Evolutionary conservation across 2,113 vertebrate genomes (phyloP).

Genomic region (Campylomormyrus numenius): DNA sequence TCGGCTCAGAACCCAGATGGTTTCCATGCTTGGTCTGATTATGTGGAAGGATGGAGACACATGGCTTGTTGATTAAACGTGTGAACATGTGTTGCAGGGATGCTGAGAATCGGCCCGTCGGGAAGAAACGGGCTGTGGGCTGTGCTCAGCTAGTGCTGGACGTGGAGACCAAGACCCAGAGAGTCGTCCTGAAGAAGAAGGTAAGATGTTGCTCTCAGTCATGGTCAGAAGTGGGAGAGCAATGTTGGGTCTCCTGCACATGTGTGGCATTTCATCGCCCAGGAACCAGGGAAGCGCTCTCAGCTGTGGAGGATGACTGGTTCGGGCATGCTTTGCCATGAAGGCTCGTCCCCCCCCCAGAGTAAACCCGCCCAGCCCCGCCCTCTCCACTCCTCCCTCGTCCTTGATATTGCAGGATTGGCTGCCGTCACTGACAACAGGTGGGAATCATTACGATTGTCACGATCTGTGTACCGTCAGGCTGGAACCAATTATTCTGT

Average conservation of each 20-base stretch:
- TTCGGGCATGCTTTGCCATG: constrained; percentile 83
- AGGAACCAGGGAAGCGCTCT: constrained; percentile 96
- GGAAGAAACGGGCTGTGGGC: constrained; percentile 64
- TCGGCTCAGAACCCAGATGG: not conserved
- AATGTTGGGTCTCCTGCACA: not conserved
- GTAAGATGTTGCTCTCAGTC: constrained; percentile 44
- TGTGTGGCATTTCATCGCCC: not conserved
- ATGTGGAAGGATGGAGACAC: not conserved
- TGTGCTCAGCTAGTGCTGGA: constrained; percentile 85
- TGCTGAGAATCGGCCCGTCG: constrained; percentile 61
- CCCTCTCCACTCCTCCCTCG: constrained; percentile 70
- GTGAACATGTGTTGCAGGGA: constrained; percentile 46
- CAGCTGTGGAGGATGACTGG: constrained; percentile 91
- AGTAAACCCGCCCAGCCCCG: constrained; percentile 71
- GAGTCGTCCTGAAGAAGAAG: constrained; percentile 95
- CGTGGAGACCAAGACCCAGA: constrained; percentile 85
- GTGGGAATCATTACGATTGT: constrained; percentile 44
- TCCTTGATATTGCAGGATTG: constrained; percentile 88
- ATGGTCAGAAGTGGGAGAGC: not conserved
- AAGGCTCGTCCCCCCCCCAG: constrained; percentile 90
- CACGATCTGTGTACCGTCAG: not conserved
- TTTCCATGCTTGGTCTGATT: not conserved
- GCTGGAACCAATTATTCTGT: not conserved
- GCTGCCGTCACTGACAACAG: constrained; percentile 93
- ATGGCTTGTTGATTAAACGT: not conserved